Evolutionary conservation across 2,797 vertebrate species (phyloP), one percentile per base, ranked within the genome.

Genomic region (Notoglanidium macrostoma): DNA sequence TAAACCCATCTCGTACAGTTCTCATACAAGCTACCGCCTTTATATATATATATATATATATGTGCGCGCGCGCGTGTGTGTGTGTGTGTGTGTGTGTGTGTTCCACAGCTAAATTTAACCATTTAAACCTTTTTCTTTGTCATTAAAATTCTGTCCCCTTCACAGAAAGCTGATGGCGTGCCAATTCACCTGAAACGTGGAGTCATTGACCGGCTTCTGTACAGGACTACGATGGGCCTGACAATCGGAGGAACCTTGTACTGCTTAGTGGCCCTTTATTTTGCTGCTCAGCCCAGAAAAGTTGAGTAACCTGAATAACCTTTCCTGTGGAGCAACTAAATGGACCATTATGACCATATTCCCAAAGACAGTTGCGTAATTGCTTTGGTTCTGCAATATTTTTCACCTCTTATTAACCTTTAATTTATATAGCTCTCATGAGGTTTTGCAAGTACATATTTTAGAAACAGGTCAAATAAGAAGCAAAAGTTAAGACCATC

Each of bases 171-270:
- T 0, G 98, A 99, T 21, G 96, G 97, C 0, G 32, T 96, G 73
- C 98, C 97, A 7, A 90, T 99, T 65, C 97, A 99, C 91, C 92
- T 99, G 94, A 99, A 99, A 90, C 93, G 96, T 5, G 97, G 98
- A 2, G 89, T 97, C 90, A 96, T 98, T 0, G 98, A 99, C 94
- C 95, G 91, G 88, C 96, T 99, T 84, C 96, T 99, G 67, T 99
- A 99, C 95, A 97, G 98, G 93, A 99, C 97, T 94, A 99, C 98
- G 51, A 97, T 99, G 98, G 98, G 97, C 51, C 96, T 99, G 88
- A 97, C 98, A 0, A 40, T 99, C 63, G 98, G 98, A 44, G 98
- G 98, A 86, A 95, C 96, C 87, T 92, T 97, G 91, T 99, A 99
- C 93, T 98, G 97, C 90, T 92, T 99, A 86, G 88, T 99, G 80